Evolutionary conservation across 2,113 vertebrate genomes (phyloP), one percentile per base, ranked within the genome.

Genomic region (Notarius lentiginosus): DNA sequence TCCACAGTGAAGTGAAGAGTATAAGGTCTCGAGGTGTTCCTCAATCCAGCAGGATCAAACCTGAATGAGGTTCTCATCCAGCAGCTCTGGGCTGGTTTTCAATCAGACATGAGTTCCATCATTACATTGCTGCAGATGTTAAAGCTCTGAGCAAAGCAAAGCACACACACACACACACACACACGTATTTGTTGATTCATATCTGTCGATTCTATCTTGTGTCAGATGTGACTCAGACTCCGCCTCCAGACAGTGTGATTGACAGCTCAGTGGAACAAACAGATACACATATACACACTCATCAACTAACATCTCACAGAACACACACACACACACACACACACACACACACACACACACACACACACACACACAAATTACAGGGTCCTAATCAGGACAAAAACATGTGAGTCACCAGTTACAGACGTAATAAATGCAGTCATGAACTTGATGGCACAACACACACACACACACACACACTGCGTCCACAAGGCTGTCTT

Each of bases 181-280:
- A 65, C 22, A 15, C 63, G 60, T 5, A 73, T n/a, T 51, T 88
- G 86, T 86, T 93, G 93, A 94, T 68, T 95, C 93, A 94, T 90
- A 93, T 89, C 89, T 93, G 91, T 91, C 91, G 90, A 87, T 92
- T 88, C 83, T 85, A 89, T 83, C 84, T 91, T 87, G 83, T 30
- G 90, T 87, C 92, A 92, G 72, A 27, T 82, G 82, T 89, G 91
- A 92, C 87, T 92, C 89, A 92, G 90, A 88, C 91, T 79, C 87
- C 72, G 58, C 90, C 81, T 80, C 88, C 88, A 49, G 84, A 58
- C 14, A 17, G 82, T 34, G 84, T 93, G 91, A 94, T 80, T 93
- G 92, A 92, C 92, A 89, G 88, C 84, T 84, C 84, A 87, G 58
- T 47, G 10, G 63, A 66, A 85, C 80, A 85, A 80, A 77, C 89